Evolutionary conservation across 2,888 invertebrate species (phyloP), one percentile per base, ranked within the genome.

Genomic region (Ametastegia equiseti): DNA sequence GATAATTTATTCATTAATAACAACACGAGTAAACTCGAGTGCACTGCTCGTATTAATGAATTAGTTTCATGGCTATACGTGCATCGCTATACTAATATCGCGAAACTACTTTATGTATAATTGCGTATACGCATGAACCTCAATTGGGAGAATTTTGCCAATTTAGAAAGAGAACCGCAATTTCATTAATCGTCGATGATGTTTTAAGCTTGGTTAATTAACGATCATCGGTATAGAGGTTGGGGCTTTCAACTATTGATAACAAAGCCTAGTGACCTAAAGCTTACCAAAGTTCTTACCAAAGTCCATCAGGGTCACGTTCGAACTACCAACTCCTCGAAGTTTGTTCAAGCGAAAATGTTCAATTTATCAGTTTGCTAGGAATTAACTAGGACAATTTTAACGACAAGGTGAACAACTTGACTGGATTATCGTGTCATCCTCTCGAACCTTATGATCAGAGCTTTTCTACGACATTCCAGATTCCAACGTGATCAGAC

Each of bases 321-420:
- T 71, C 15, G 47, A 71, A 71, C 71, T 47, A 23, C 11, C 1
- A 47, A 23, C n/a, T n/a, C 45, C 19, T 65, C 65, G 27, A 67
- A 67, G 19, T 39, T 67, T 67, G 65, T 67, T 67, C n/a, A 39
- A 39, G 39, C 36, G 65, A 65, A 36, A n/a, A 15, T 65, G 27
- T 60, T 30, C 60, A 60, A 60, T 60, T 60, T 60, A 60, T 60
- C 63, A 67, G 67, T 19, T 36, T 67, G 67, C 67, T 67, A n/a
- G n/a, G 67, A 67, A 67, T 67, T 67, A 67, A 11, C 67, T n/a
- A n/a, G 9, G 67, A 67, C 36, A 67, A 39, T 67, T 67, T 67
- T 39, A 67, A 39, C 23, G 67, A 39, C 67, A 39, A 39, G 36
- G 67, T 27, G 67, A 67, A 67, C 67, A 19, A 67, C 60, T 60